A percentile compares a stretch with the other conserved stretches of the same genome.
Evolutionary conservation across 2,888 invertebrate genomes (phyloP).

Genomic region (Caenorhabditis drosophilae): DNA sequence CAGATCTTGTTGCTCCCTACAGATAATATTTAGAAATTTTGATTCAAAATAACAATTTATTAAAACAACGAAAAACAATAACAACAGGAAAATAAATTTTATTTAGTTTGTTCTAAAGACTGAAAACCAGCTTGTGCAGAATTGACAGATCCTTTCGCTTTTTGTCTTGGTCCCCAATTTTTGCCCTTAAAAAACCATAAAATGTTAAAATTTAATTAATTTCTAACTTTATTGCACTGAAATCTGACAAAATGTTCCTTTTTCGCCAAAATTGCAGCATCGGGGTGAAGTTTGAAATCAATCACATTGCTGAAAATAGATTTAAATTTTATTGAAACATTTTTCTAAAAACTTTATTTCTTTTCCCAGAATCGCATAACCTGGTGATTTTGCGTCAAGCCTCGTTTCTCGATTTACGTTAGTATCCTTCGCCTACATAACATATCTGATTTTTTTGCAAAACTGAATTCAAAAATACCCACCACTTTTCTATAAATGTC

Average conservation of each 20-base stretch:
- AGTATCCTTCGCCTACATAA: slow-evolving; percentile 44
- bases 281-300: slow-evolving; percentile 58
- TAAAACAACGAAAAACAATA: background rate
- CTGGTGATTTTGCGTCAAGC: slow-evolving; percentile 32
- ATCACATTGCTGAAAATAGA: slow-evolving; percentile 46
- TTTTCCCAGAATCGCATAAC: slow-evolving; percentile 32
- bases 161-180: slow-evolving; percentile 67
- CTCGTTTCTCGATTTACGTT: slow-evolving; percentile 37
- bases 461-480: background rate
- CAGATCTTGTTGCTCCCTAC: too few species aligned
- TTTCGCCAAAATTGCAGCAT: slow-evolving; percentile 54
- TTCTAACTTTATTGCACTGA: slow-evolving; percentile 67
- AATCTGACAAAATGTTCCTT: slow-evolving; percentile 61
- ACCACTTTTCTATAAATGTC: slow-evolving; percentile 82
- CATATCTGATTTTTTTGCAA: background rate
- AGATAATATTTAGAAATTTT: too few species aligned
- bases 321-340: too few species aligned
- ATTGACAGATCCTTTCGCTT: slow-evolving; percentile 68
- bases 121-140: slow-evolving; percentile 60
- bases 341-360: background rate
- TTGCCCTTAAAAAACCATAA: too few species aligned
- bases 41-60: too few species aligned
- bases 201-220: too few species aligned
- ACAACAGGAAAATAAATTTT: background rate
- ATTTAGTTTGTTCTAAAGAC: background rate